Base-by-base conservation (phyloP, 1,140 invertebrate species). In the Euschistus heros region DNA sequence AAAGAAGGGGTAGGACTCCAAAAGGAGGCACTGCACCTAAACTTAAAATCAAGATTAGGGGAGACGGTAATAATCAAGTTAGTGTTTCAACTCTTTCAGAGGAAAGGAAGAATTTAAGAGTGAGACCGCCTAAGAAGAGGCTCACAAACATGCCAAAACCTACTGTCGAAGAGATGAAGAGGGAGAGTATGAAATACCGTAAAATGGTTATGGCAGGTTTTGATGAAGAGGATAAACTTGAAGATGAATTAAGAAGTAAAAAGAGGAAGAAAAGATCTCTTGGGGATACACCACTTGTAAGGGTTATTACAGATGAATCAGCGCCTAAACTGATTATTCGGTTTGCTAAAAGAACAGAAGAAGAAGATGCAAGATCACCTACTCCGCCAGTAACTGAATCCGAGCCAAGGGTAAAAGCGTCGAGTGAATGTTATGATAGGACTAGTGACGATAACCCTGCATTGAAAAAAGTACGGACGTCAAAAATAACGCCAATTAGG, bases 111-210 rank as follows among this genome's bases (percentile, higher is more conserved):
- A 77, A 71, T 65, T 74, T 77, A 62, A 74, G 85, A 67, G 82
- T 84, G 66, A 77, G 82, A 66, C 89, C 89, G 44, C 90, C 90
- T 3, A 92, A 92, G 75, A 92, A 92, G 70, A 80, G 89, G 7
- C 71, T 87, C 37, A 80, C 81, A 44, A 64, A 68, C 54, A 82
- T 84, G 65, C 78, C 78, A 47, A 83, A 80, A 63, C 86, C 86
- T 0, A 83, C 79, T 63, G 84, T 86, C 70, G 88, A 89, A 73
- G 88, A 92, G 68, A 75, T 92, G 7, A 85, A 84, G 66, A 80
- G 87, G 7, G 89, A 93, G 69, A 91, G 86, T 68, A 92, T 94
- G 89, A 91, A 91, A 71, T 93, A 83, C 74, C 79, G 91, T n/a
- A 82, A 85, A 55, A 84, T 83, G 79, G 83, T 91, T 0, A 88